phyloP scores from a whole-genome alignment of 2,888 invertebrate genomes.

The Stictocephala bisonia region DNA sequence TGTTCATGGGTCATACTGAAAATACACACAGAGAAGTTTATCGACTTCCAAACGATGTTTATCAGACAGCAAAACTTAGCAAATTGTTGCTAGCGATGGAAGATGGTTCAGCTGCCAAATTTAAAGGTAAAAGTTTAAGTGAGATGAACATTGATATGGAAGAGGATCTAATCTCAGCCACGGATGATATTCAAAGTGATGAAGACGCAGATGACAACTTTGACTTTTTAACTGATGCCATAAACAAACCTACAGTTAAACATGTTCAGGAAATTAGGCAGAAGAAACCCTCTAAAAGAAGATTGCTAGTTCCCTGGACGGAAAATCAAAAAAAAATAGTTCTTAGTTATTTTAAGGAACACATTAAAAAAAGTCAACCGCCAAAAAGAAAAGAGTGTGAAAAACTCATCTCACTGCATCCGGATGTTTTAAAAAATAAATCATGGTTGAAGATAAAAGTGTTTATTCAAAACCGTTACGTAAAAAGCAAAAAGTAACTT shows the following conservation, averaged over 20 bases:
- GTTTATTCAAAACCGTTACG: too few relatives aligned
- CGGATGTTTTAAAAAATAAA: too few relatives aligned
- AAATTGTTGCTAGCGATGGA: neutral
- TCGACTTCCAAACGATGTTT: neutral
- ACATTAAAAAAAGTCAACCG: neutral
- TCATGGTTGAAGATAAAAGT: too few relatives aligned
- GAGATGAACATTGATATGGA: neutral
- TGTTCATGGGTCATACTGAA: constrained; percentile 15
- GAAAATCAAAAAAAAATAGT: neutral
- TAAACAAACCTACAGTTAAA: neutral
- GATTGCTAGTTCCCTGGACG: neutral
- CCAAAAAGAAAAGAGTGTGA: neutral
- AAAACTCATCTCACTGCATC: constrained; percentile 67
- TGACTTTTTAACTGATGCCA: neutral
- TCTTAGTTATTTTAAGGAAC: neutral
- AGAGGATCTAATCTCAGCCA: neutral
- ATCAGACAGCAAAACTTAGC: constrained; percentile 6
- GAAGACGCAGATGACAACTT: neutral
- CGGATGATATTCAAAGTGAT: neutral
- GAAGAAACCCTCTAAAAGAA: neutral
- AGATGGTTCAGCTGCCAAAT: neutral
- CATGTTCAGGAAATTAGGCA: neutral
- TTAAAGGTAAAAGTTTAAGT: neutral
- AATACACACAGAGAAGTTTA: neutral
- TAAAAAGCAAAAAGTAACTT: too few relatives aligned